phyloP scores from a whole-genome alignment of 2,888 invertebrate genomes.

The Calameuta filiformis region DNA sequence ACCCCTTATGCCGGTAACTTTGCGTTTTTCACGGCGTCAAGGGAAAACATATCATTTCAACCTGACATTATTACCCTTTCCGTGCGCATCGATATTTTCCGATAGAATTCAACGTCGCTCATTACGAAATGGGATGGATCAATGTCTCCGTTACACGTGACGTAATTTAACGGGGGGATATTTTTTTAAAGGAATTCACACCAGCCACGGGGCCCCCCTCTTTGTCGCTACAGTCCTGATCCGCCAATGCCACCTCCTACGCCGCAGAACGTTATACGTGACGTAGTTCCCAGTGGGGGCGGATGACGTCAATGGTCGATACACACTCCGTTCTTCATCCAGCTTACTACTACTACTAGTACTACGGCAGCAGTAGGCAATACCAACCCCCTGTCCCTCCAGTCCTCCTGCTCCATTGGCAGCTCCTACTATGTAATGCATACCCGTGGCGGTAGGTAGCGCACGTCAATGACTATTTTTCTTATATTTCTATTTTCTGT shows the following conservation, averaged over 20 bases:
- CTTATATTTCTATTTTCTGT: background rate
- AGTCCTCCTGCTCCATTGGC: background rate
- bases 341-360: conserved; percentile 32
- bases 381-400: too few relatives aligned
- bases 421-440: background rate
- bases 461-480: background rate
- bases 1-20: background rate
- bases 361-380: conserved; percentile 47
- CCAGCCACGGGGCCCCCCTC: background rate
- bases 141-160: background rate
- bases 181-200: background rate
- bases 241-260: conserved; percentile 42
- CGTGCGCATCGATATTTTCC: background rate
- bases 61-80: background rate
- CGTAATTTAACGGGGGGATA: background rate
- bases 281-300: conserved; percentile 55
- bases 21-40: background rate
- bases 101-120: background rate
- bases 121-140: background rate
- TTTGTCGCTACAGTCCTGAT: conserved; percentile 15
- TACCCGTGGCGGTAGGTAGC: background rate
- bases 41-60: background rate
- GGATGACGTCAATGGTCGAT: conserved; percentile 63
- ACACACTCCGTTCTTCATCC: conserved; percentile 50
- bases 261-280: conserved; percentile 46